These are phyloP conservation scores for Saccostrea glomerata DNA, from an alignment of 1,140 invertebrate genomes.

Conservation along the genomic window DNA sequence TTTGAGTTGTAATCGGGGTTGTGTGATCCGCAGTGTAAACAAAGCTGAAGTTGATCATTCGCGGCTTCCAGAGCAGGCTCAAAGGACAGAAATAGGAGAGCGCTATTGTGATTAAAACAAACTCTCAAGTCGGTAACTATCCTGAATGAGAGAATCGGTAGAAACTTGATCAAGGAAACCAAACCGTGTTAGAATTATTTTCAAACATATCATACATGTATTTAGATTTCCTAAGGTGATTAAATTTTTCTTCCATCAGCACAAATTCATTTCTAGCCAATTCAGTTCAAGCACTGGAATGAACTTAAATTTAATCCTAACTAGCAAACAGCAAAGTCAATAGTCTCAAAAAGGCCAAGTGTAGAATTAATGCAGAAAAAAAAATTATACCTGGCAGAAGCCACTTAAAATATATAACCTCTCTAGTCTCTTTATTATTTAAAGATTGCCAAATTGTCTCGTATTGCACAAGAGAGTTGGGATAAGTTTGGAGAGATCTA, in stretches of 20 bases:
- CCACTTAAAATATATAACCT: not conserved
- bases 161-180: not conserved
- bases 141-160: not conserved
- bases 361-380: no score
- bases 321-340: no score
- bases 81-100: constrained; percentile 14
- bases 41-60: constrained; percentile 15
- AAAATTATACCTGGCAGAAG: no score
- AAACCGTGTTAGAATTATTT: constrained; percentile 3
- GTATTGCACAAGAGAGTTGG: no score
- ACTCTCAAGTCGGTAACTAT: constrained; percentile 29
- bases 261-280: not conserved
- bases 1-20: not conserved
- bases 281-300: no score
- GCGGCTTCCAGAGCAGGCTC: not conserved
- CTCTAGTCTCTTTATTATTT: not conserved
- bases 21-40: constrained; percentile 10
- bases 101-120: constrained; percentile 26
- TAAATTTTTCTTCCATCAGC: not conserved
- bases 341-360: no score
- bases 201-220: not conserved
- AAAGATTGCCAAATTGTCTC: no score
- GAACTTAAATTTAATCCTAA: no score
- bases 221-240: not conserved
- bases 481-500: no score